A percentile compares a stretch with the other conserved stretches of the same genome.
Conservation (phyloP, 1,140 invertebrate species). For the Rhagoletis pomonella region DNA sequence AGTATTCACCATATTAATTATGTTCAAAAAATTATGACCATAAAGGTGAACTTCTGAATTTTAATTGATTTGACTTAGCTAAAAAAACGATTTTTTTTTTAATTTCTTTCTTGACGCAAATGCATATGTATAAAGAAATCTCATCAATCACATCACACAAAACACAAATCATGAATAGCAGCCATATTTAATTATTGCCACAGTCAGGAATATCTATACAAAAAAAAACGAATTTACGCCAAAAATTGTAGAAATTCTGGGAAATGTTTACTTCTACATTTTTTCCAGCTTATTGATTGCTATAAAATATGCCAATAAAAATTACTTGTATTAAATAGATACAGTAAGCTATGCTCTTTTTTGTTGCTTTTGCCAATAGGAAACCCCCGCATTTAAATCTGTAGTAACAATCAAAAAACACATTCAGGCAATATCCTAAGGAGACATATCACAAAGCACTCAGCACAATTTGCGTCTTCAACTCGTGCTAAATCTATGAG, state of each 20-base stretch:
- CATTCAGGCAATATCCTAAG: no score
- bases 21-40: no score
- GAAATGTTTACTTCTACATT: not conserved
- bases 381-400: no score
- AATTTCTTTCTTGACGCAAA: not conserved
- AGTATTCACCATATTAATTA: no score
- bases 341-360: no score
- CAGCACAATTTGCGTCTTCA: not conserved
- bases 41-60: no score
- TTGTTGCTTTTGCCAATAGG: no score
- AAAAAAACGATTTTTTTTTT: no score
- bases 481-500: not conserved
- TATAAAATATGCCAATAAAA: no score
- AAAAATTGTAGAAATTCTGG: not conserved
- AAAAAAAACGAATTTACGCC: not conserved
- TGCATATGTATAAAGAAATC: not conserved
- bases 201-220: not conserved
- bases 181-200: not conserved
- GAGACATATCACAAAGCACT: not conserved
- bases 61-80: no score
- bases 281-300: not conserved
- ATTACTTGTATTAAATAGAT: no score
- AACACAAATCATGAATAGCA: not conserved
- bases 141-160: not conserved
- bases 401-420: no score